Base-by-base conservation (phyloP, 2,888 invertebrate species). In the Ametastegia equiseti region DNA sequence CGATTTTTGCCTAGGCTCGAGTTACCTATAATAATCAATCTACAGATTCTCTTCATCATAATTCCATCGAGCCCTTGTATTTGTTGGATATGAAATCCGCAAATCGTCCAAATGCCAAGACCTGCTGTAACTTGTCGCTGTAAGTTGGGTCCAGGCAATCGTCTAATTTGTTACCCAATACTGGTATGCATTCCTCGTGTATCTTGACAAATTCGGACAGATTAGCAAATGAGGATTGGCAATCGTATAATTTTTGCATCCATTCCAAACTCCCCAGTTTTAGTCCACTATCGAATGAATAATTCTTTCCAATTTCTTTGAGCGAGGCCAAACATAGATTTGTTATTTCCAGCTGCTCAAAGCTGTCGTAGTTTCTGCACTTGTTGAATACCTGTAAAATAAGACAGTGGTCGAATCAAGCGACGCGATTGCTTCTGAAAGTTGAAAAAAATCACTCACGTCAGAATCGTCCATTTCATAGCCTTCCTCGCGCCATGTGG, bases 391-490 rank as follows among this genome's bases (percentile, higher is more conserved):
- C 90, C 90, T 90, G 71, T 7, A 83, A 83, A 60, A 82, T 13
- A 19, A 50, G 0, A 50, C 67, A n/a, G 30, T 67, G n/a, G n/a
- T 11, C 19, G 19, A 30, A 63, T 63, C 5, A n/a, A 73, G 13
- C n/a, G n/a, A 73, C 30, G 5, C 78, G 65, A 80, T 57, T 54
- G 60, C 36, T 75, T 71, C n/a, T n/a, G 71, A n/a, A 39, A 71
- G 11, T 9, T 19, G 27, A 5, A 33, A 19, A 33, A 27, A 63
- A 27, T 27, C 19, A 84, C 87, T 89, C 86, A 91, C 91, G 60
- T 89, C 90, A 3, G 88, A 88, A 27, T 91, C 90, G 65, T 91
- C 91, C 89, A 90, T 89, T 84, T 91, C 89, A 27, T 88, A 88
- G 81, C 89, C 85, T 2, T 82, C 83, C 39, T 89, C 85, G 2